phyloP scores from a whole-genome alignment of 2,113 vertebrate species.

The Cheirogaleus medius region DNA sequence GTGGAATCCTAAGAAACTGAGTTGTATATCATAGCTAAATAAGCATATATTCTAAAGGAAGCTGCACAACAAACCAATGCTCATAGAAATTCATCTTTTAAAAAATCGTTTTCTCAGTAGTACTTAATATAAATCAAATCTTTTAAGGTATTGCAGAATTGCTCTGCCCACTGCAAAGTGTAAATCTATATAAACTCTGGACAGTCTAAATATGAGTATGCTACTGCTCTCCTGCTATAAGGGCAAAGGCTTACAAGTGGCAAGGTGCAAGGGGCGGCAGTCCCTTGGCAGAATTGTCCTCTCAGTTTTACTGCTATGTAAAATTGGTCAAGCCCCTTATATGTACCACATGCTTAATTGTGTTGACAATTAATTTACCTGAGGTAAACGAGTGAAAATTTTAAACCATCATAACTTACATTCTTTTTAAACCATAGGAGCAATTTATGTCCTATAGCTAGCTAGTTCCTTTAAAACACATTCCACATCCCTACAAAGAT shows the following conservation, averaged over 20 bases:
- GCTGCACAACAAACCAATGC: no score
- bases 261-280: no score
- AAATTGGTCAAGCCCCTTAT: not conserved
- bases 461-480: conserved; percentile 3
- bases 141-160: conserved; percentile 7
- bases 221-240: not conserved
- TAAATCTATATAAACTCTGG: not conserved
- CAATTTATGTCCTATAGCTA: not conserved
- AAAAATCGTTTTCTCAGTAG: not conserved
- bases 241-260: not conserved
- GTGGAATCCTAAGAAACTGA: not conserved
- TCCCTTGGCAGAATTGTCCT: not conserved
- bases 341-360: not conserved
- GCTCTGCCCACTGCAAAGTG: not conserved
- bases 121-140: not conserved
- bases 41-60: not conserved
- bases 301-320: not conserved
- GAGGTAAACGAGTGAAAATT: not conserved
- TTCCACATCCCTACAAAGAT: not conserved
- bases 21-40: not conserved
- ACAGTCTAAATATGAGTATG: not conserved
- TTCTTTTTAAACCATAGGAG: not conserved
- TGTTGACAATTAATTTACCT: not conserved
- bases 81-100: no score
- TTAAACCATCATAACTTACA: not conserved